These are phyloP conservation scores for Chloroclystis v-ata DNA, from an alignment of 2,888 invertebrate species.

Conservation along the genomic window DNA sequence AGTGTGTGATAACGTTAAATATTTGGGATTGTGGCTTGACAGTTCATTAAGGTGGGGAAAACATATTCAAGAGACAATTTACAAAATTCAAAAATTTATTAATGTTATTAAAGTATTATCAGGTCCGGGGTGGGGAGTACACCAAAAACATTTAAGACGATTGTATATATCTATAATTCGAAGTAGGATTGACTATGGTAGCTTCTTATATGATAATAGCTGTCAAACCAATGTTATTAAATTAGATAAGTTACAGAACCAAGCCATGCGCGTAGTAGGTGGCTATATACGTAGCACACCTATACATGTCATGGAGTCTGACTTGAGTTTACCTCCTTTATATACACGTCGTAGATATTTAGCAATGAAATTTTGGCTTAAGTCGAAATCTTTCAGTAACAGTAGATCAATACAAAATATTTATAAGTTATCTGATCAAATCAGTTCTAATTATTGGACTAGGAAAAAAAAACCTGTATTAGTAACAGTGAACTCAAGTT, in stretches of 20 bases:
- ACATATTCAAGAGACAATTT: neutral
- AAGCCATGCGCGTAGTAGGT: too few species aligned
- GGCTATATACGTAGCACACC: too few species aligned
- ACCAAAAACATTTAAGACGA: constrained; percentile 28
- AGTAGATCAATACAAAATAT: too few species aligned
- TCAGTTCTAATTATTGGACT: too few species aligned
- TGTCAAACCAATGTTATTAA: constrained; percentile 19
- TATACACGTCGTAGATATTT: constrained; percentile 22
- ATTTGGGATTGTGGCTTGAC: too few species aligned
- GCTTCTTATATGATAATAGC: constrained; percentile 21
- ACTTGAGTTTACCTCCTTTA: constrained; percentile 8
- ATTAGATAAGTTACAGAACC: constrained; percentile 26
- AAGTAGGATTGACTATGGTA: constrained; percentile 29
- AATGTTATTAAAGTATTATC: constrained; percentile 31
- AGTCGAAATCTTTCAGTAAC: constrained; percentile 5
- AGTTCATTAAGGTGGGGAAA: constrained; percentile 27
- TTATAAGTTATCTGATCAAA: too few species aligned
- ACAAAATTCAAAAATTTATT: constrained; percentile 25
- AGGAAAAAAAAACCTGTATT: too few species aligned
- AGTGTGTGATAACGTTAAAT: constrained; percentile 18
- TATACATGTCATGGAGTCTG: constrained; percentile 16
- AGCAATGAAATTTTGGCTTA: constrained; percentile 20
- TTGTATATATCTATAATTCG: constrained; percentile 29
- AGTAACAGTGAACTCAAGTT: too few species aligned
- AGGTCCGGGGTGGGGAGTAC: constrained; percentile 31